A percentile compares a stretch with the other conserved stretches of the same genome.
These are phyloP conservation scores for Indri indri DNA, from an alignment of 2,113 vertebrate species.

Conservation along the genomic window DNA sequence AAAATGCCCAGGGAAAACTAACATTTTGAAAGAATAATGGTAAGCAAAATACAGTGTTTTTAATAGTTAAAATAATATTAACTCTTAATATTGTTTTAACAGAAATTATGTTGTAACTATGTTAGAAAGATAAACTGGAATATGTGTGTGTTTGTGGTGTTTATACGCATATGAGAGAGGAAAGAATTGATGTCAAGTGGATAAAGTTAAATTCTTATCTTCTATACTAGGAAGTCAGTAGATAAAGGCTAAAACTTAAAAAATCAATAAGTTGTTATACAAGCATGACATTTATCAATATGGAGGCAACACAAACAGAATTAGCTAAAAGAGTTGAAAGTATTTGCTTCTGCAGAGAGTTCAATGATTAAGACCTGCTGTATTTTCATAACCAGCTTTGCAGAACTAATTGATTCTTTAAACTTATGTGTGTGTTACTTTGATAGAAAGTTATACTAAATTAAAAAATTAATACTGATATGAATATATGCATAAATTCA, in stretches of 20 bases:
- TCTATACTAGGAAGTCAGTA: background rate
- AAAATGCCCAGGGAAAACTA: background rate
- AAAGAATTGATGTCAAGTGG: background rate
- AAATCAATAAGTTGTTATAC: slow-evolving; percentile 28
- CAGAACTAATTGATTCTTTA: slow-evolving; percentile 33
- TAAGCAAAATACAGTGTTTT: background rate
- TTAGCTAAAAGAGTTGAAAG: background rate
- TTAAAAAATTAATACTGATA: background rate
- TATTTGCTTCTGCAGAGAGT: background rate
- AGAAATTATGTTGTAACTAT: background rate
- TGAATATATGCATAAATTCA: background rate
- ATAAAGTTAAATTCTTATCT: slow-evolving; percentile 5
- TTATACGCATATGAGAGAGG: too few relatives aligned
- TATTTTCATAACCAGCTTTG: slow-evolving; percentile 3
- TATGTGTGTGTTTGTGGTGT: background rate
- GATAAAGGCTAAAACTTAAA: slow-evolving; percentile 4
- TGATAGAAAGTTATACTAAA: slow-evolving; percentile 26
- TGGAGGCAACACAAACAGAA: background rate
- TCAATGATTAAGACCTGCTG: background rate
- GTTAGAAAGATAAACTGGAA: background rate
- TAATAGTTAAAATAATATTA: background rate
- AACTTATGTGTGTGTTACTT: background rate
- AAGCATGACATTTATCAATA: background rate
- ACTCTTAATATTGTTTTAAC: background rate
- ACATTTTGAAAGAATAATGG: background rate